Percentiles rank a stretch among this genome's conserved stretches.
Conservation (phyloP, 1,140 invertebrate genomes). For the Orius insidiosus region DNA sequence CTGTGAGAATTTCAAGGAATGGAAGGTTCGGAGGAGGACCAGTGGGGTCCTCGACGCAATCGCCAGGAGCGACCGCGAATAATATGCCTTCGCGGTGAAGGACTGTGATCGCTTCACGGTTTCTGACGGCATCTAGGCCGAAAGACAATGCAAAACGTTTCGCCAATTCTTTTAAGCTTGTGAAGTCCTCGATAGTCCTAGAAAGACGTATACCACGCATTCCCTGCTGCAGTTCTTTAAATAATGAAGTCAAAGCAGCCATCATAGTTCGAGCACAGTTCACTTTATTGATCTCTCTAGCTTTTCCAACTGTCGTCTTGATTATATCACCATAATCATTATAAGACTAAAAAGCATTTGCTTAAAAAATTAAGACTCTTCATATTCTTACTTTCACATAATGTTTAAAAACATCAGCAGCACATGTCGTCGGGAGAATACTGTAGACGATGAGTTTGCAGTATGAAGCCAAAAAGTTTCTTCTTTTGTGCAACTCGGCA, state of each 20-base stretch:
- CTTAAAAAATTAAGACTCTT: too few relatives aligned
- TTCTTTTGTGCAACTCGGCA: constrained; percentile 86
- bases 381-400: constrained; percentile 74
- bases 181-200: constrained; percentile 59
- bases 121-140: constrained; percentile 92
- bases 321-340: constrained; percentile 99
- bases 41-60: constrained; percentile 47
- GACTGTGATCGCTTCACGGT: constrained; percentile 90
- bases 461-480: constrained; percentile 90
- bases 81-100: constrained; percentile 87
- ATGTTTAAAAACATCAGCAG: constrained; percentile 90
- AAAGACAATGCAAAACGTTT: constrained; percentile 94
- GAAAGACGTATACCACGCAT: constrained; percentile 38
- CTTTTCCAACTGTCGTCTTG: constrained; percentile 89
- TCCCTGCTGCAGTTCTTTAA: constrained; percentile 48
- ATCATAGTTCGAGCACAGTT: constrained; percentile 91
- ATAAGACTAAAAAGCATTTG: constrained; percentile 72
- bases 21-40: constrained; percentile 70
- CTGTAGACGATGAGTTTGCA: constrained; percentile 97
- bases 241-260: constrained; percentile 72
- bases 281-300: constrained; percentile 93
- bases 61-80: constrained; percentile 56
- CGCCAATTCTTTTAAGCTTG: constrained; percentile 83
- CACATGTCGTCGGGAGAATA: constrained; percentile 78
- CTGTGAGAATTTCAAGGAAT: constrained; percentile 85